Evolutionary conservation across 35 echinoderm and acorn worm genomes (phyloP).

Genomic region (Eucidaris tribuloides): DNA sequence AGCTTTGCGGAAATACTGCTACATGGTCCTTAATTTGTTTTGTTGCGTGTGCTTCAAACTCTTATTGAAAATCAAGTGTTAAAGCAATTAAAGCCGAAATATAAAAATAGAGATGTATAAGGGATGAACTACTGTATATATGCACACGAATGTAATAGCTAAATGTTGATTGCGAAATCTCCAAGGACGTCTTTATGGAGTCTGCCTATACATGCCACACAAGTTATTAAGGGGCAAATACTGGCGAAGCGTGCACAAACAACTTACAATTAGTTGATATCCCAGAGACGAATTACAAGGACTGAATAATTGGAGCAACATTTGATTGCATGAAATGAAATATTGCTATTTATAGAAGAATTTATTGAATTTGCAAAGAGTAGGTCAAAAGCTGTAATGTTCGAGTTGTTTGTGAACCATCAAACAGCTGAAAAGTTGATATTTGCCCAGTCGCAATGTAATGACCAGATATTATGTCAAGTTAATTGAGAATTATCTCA

Average conservation of each 20-base stretch:
- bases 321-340: constrained; percentile 11
- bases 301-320: constrained; percentile 29
- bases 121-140: constrained; percentile 24
- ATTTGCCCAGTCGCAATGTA: not conserved
- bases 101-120: constrained; percentile 15
- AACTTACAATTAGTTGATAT: constrained; percentile 28
- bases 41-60: constrained; percentile 45
- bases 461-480: not conserved
- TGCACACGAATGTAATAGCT: not conserved
- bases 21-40: constrained; percentile 49
- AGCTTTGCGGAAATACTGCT: constrained; percentile 26
- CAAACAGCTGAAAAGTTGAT: too few relatives aligned
- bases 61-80: constrained; percentile 41
- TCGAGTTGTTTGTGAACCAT: too few relatives aligned
- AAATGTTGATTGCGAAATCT: not conserved
- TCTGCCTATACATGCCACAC: constrained; percentile 28
- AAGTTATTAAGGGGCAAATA: constrained; percentile 21
- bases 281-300: constrained; percentile 1
- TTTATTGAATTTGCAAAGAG: not conserved
- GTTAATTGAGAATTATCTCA: not conserved
- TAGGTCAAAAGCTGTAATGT: too few relatives aligned
- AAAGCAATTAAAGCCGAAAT: constrained; percentile 27
- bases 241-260: constrained; percentile 23
- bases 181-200: constrained; percentile 16
- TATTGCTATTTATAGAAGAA: not conserved